Evolutionary conservation across 37 sponge, comb jelly and placozoan genomes (phyloP).

Genomic region (Ianthella basta): DNA sequence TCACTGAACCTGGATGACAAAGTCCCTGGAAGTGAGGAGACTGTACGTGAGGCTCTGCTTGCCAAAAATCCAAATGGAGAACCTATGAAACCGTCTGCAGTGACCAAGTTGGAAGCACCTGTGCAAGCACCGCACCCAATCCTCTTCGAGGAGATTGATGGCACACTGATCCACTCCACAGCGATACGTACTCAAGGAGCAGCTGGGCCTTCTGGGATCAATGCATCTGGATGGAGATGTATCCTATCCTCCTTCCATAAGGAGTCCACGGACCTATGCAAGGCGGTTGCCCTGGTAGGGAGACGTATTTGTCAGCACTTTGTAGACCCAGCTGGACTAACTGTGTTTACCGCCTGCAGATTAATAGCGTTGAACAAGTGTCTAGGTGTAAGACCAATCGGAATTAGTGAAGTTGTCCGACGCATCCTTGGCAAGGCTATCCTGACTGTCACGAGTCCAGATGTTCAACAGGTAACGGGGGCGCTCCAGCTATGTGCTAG

Average conservation of each 20-base stretch:
- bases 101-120: background rate
- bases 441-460: too few relatives aligned
- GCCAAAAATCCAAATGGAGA: background rate
- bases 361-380: background rate
- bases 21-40: background rate
- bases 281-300: background rate
- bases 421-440: background rate
- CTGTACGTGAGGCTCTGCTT: background rate
- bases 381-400: background rate
- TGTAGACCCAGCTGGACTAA: background rate
- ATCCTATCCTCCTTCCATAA: background rate
- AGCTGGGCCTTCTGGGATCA: slow-evolving; percentile 9
- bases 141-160: background rate
- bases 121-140: background rate
- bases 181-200: background rate
- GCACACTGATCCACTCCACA: background rate
- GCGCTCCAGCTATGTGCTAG: too few relatives aligned
- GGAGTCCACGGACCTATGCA: background rate
- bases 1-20: too few relatives aligned
- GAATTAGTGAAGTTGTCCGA: background rate
- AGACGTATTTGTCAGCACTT: background rate
- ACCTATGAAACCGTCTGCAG: background rate
- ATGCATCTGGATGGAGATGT: background rate
- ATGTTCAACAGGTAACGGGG: too few relatives aligned
- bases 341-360: background rate